Evolutionary conservation across 2,797 vertebrate genomes (phyloP).

Genomic region (Triplophysa bombifrons): DNA sequence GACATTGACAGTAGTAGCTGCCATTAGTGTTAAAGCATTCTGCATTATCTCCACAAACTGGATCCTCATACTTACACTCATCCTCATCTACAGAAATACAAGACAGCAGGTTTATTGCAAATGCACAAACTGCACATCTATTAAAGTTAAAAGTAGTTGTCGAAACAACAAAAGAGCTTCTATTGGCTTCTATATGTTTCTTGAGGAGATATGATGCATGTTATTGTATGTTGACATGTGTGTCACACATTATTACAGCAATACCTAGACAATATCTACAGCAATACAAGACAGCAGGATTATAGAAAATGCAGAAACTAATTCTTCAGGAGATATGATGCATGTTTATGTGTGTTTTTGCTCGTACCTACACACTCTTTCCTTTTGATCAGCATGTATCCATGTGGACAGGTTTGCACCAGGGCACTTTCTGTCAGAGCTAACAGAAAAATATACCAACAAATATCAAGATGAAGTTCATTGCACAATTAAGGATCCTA

Average conservation of each 20-base stretch:
- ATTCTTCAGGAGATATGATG: not conserved
- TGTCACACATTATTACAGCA: too few species aligned
- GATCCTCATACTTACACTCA: constrained; percentile 32
- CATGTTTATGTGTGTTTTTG: not conserved
- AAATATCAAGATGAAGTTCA: not conserved
- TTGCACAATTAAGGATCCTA: not conserved
- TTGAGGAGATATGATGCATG: not conserved
- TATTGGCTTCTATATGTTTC: not conserved
- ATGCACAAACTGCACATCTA: not conserved
- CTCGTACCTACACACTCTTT: not conserved
- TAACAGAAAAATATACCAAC: constrained; percentile 9
- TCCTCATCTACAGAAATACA: constrained; percentile 21
- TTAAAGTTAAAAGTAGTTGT: too few species aligned
- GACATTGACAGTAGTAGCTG: constrained; percentile 66
- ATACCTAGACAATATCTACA: too few species aligned
- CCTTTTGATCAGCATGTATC: fast-evolving
- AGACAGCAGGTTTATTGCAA: not conserved
- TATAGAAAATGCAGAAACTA: too few species aligned
- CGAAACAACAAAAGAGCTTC: too few species aligned
- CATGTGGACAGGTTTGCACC: fast-evolving
- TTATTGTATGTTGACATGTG: too few species aligned
- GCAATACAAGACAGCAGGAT: too few species aligned
- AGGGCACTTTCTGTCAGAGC: not conserved
- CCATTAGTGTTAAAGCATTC: constrained; percentile 49
- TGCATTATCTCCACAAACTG: constrained; percentile 32